Conservation (phyloP, 2,113 vertebrate species). For the Nymphicus hollandicus region DNA sequence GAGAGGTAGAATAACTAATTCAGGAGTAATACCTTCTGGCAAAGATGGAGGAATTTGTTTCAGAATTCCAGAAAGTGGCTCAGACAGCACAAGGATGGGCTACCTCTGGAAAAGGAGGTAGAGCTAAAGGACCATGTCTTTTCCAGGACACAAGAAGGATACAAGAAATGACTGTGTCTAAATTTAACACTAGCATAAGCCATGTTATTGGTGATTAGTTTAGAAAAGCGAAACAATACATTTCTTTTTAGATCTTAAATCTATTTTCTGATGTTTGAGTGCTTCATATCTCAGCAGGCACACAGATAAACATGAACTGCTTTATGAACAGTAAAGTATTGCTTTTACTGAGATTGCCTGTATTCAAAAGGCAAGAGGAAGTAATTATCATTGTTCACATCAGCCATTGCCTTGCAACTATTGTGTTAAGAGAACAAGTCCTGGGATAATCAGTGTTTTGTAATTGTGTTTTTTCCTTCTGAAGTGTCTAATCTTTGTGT, state of each 20-base stretch:
- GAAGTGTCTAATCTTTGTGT: not conserved
- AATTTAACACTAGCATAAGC: not conserved
- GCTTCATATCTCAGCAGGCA: not conserved
- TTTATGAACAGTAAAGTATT: not conserved
- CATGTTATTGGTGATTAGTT: not conserved
- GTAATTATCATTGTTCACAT: not conserved
- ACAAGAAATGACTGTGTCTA: not conserved
- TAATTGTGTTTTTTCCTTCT: not conserved
- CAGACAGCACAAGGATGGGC: not conserved
- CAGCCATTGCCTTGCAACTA: not conserved
- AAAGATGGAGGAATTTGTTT: not conserved
- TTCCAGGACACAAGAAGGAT: not conserved
- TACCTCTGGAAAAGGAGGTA: not conserved
- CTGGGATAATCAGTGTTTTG: not conserved
- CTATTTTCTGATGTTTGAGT: not conserved
- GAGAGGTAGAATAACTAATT: not conserved
- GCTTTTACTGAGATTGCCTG: not conserved
- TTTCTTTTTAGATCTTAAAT: not conserved
- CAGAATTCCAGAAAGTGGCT: not conserved
- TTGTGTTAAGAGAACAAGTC: not conserved
- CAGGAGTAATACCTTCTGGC: not conserved
- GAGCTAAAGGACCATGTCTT: not conserved
- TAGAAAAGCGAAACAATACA: not conserved
- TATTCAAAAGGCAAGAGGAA: not conserved
- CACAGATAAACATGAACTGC: not conserved